Conservation (phyloP, 2,797 vertebrate species). For the Prunella strophiata region DNA sequence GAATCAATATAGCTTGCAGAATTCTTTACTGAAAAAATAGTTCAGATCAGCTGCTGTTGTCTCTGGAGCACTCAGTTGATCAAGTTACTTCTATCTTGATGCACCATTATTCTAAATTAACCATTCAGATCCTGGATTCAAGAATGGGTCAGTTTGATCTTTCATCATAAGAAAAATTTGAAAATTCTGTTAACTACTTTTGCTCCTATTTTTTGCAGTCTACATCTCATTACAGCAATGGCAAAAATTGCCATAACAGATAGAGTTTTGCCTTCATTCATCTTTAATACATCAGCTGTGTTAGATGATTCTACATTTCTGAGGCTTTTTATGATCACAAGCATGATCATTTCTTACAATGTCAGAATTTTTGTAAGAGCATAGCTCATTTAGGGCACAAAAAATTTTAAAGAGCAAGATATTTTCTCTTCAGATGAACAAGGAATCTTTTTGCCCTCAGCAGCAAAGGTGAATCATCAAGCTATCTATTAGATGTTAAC, state of each 20-base stretch:
- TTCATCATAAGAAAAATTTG: not conserved
- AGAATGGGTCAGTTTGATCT: not conserved
- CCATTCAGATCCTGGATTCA: not conserved
- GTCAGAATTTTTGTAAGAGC: not conserved
- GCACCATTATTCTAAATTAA: not conserved
- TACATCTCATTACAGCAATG: not conserved
- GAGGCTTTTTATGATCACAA: not conserved
- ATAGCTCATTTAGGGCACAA: not conserved
- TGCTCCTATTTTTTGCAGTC: not conserved
- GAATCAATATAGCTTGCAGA: not conserved
- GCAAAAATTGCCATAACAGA: not conserved
- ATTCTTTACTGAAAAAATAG: not conserved
- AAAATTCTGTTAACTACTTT: not conserved
- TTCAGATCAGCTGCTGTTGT: not conserved
- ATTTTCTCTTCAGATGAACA: not conserved
- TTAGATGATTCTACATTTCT: not conserved
- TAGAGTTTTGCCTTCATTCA: not conserved
- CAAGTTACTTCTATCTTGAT: not conserved
- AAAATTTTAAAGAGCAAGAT: not conserved
- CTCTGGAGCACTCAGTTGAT: not conserved
- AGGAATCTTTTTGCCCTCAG: constrained; percentile 16
- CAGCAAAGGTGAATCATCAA: constrained; percentile 19
- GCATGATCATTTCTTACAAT: not conserved
- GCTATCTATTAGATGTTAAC: not conserved
- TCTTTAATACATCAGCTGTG: not conserved